A percentile compares a stretch with the other conserved stretches of the same genome.
Conservation (phyloP, 2,113 vertebrate species). For the Dicentrarchus labrax region DNA sequence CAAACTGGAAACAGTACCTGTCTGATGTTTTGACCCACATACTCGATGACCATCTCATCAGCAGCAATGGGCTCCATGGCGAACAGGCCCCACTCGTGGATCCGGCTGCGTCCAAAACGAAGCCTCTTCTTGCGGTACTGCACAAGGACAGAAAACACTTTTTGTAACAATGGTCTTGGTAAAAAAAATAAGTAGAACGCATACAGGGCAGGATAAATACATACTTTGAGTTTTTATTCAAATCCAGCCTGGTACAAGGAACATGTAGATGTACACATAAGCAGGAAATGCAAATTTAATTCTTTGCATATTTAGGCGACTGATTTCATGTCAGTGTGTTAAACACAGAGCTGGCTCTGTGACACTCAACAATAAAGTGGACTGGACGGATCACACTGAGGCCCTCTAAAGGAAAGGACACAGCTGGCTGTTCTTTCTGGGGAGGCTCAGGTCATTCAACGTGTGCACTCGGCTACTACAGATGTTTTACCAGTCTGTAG, state of each 20-base stretch:
- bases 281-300: neutral
- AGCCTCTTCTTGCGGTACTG: constrained; percentile 97
- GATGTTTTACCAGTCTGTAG: too few species aligned
- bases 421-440: too few species aligned
- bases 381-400: too few species aligned
- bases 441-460: too few species aligned
- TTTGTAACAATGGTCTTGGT: neutral
- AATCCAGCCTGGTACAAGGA: neutral
- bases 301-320: neutral
- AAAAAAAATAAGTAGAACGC: neutral
- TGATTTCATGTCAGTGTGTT: neutral
- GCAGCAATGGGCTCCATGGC: constrained; percentile 97
- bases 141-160: neutral
- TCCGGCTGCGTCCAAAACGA: constrained; percentile 93
- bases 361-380: too few species aligned
- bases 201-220: neutral
- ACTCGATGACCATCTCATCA: constrained; percentile 98
- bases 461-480: too few species aligned
- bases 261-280: neutral
- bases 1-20: constrained; percentile 84
- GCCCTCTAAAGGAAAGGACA: too few species aligned
- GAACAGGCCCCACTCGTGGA: constrained; percentile 97
- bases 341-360: neutral
- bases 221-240: neutral
- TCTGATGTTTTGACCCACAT: constrained; percentile 95